These are phyloP conservation scores for Oostethus manadensis DNA, from an alignment of 2,113 vertebrate species.

Conservation along the genomic window DNA sequence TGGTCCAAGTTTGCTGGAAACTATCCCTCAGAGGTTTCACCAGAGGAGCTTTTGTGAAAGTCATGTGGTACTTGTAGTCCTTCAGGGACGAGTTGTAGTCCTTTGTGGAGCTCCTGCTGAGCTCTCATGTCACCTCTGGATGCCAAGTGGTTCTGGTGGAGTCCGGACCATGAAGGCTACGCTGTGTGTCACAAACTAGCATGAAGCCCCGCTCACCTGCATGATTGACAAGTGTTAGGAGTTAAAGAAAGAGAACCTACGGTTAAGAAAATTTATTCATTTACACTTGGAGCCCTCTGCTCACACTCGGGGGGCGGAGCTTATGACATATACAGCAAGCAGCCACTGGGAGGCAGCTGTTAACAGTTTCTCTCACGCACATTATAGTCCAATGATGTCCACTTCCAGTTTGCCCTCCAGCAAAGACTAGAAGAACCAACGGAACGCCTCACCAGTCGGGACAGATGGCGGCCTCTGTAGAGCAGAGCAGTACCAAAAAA, in stretches of 20 bases:
- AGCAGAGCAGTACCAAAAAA: neutral
- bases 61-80: slow-evolving; percentile 61
- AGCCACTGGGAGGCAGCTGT: neutral
- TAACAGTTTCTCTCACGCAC: slow-evolving; percentile 4
- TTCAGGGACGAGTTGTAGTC: slow-evolving; percentile 40
- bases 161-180: neutral
- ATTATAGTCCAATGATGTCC: neutral
- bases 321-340: neutral
- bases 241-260: neutral
- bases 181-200: too few relatives aligned
- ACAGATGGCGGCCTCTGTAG: slow-evolving; percentile 60
- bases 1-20: too few relatives aligned
- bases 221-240: neutral
- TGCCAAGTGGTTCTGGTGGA: slow-evolving; percentile 19
- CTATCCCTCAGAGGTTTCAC: neutral
- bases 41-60: slow-evolving; percentile 15
- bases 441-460: slow-evolving; percentile 61
- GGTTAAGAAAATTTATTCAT: neutral
- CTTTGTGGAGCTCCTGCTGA: slow-evolving; percentile 42
- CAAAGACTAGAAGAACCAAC: slow-evolving; percentile 66
- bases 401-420: neutral
- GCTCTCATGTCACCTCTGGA: slow-evolving; percentile 31
- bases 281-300: neutral
- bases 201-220: too few relatives aligned
- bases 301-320: too few relatives aligned